These are phyloP conservation scores for Drosophila leonis DNA, from an alignment of 2,888 invertebrate species.

Conservation along the genomic window DNA sequence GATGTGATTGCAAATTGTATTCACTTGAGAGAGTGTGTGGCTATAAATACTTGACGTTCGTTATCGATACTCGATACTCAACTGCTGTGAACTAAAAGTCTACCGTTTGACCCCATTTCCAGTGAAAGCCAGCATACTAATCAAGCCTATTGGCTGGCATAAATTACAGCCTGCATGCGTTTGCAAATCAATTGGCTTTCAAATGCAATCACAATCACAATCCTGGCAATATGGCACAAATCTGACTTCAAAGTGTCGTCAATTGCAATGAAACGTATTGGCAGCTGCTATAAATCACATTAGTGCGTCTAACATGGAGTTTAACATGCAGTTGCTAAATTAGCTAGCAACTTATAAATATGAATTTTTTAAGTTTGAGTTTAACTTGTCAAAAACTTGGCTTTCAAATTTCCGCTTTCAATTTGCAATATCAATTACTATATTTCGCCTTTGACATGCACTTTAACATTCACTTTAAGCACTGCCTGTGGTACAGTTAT, in stretches of 20 bases:
- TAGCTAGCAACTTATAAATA: background rate
- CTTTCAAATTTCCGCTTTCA: background rate
- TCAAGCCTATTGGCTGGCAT: slow-evolving; percentile 27
- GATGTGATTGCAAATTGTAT: slow-evolving; percentile 44
- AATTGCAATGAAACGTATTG: slow-evolving; percentile 10
- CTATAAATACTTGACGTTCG: slow-evolving; percentile 20
- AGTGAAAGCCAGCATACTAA: slow-evolving; percentile 21
- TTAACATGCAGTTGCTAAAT: background rate
- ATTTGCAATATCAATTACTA: background rate
- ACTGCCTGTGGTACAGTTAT: background rate
- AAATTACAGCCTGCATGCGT: slow-evolving; percentile 35
- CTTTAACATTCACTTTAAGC: slow-evolving; percentile 2
- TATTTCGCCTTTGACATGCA: background rate
- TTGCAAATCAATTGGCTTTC: slow-evolving; percentile 47
- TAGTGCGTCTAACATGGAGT: background rate
- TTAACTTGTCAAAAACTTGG: background rate
- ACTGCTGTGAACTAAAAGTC: slow-evolving; percentile 5
- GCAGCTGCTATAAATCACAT: background rate
- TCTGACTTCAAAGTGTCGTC: slow-evolving; percentile 10
- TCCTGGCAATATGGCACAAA: slow-evolving; percentile 6
- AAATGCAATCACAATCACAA: slow-evolving; percentile 38
- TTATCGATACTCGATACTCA: slow-evolving; percentile 17
- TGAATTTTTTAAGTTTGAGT: too few species aligned
- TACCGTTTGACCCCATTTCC: slow-evolving; percentile 16
- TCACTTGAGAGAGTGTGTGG: slow-evolving; percentile 2